A percentile compares a stretch with the other conserved stretches of the same genome.
phyloP scores from a whole-genome alignment of 2,797 vertebrate genomes.

The Thalassophryne amazonica region DNA sequence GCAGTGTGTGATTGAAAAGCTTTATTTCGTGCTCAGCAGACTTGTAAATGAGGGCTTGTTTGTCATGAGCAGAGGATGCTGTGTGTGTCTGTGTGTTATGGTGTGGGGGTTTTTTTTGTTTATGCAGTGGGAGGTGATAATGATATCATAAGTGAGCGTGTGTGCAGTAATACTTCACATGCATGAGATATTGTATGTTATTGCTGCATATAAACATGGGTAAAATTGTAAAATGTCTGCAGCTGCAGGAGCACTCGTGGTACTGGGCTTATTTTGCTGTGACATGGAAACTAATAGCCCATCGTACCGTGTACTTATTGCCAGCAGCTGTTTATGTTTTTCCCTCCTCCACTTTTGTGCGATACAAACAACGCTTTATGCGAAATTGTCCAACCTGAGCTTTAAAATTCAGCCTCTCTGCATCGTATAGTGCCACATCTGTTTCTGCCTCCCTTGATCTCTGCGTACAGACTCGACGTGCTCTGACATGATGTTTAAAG shows the following conservation, averaged over 20 bases:
- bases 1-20: constrained; percentile 66
- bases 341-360: not conserved
- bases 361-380: not conserved
- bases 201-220: constrained; percentile 17
- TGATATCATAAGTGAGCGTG: constrained; percentile 45
- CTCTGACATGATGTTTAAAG: constrained; percentile 3
- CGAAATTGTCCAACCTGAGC: not conserved
- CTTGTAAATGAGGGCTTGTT: constrained; percentile 60
- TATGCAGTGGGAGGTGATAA: constrained; percentile 13
- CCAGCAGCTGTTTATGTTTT: constrained; percentile 6
- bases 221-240: constrained; percentile 5
- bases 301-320: not conserved
- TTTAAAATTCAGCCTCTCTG: not conserved
- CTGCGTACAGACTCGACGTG: not conserved
- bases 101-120: constrained; percentile 10
- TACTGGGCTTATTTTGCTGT: not conserved
- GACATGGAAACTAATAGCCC: not conserved
- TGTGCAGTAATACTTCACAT: constrained; percentile 24
- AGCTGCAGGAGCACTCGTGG: not conserved
- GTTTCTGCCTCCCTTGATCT: constrained; percentile 6
- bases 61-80: constrained; percentile 31
- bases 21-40: constrained; percentile 72
- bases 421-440: not conserved
- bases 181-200: constrained; percentile 10
- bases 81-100: constrained; percentile 11